phyloP scores from a whole-genome alignment of 2,797 vertebrate species.

The Liparis tanakae region DNA sequence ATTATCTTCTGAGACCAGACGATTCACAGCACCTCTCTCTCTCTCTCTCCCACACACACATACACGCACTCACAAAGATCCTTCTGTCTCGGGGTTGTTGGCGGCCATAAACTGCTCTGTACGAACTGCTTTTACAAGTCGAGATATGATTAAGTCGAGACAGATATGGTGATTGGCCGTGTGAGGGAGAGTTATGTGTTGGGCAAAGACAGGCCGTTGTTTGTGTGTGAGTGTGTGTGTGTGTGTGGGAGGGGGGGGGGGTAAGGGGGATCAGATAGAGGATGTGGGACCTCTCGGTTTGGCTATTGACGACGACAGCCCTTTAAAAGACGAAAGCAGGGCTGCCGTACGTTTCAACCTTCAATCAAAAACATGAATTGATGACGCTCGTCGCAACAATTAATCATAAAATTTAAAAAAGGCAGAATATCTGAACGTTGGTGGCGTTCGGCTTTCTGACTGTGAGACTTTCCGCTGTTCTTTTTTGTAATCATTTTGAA shows the following conservation, averaged over 20 bases:
- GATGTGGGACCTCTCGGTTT: constrained; percentile 40
- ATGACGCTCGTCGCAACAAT: not conserved
- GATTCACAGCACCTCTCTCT: constrained; percentile 43
- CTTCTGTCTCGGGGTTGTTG: constrained; percentile 59
- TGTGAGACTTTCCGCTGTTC: too few relatives aligned
- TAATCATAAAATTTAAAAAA: not conserved
- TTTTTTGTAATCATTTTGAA: not conserved
- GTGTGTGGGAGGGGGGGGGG: constrained; percentile 11
- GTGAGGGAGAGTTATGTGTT: constrained; percentile 29
- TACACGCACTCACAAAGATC: constrained; percentile 24
- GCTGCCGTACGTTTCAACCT: constrained; percentile 46
- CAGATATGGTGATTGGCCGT: constrained; percentile 40
- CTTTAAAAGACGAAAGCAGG: constrained; percentile 49
- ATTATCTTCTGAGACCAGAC: constrained; percentile 66
- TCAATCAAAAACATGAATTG: constrained; percentile 24
- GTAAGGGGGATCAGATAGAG: constrained; percentile 21
- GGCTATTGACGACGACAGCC: constrained; percentile 50
- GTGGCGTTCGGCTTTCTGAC: not conserved
- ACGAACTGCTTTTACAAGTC: constrained; percentile 43
- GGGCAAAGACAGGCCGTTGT: constrained; percentile 3
- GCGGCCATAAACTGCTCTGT: constrained; percentile 48
- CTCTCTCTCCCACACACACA: constrained; percentile 23
- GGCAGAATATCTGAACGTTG: not conserved
- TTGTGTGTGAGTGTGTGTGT: constrained; percentile 11
- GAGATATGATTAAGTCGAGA: constrained; percentile 38